Conservation (phyloP, 2,888 invertebrate genomes). For the Tiliacea citrago region DNA sequence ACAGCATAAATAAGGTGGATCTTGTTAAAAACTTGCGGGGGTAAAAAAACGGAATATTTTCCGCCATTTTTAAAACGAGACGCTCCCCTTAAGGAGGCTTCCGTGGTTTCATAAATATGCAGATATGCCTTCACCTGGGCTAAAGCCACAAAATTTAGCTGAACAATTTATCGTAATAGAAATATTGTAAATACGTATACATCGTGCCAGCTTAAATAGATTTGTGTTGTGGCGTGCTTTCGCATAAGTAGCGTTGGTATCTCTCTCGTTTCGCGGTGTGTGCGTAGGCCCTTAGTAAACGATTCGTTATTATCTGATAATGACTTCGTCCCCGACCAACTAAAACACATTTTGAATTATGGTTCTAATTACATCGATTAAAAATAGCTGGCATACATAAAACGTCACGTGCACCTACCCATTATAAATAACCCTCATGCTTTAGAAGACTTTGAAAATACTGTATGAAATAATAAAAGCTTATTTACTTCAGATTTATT, state of each 20-base stretch:
- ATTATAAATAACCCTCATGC: conserved; percentile 23
- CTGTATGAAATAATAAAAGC: conserved; percentile 1
- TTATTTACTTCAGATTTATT: conserved; percentile 14
- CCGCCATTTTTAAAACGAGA: conserved; percentile 86
- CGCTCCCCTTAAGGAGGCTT: conserved; percentile 87
- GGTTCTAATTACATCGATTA: conserved; percentile 59
- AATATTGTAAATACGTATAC: conserved; percentile 88
- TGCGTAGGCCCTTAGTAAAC: conserved; percentile 81
- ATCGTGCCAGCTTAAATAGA: conserved; percentile 85
- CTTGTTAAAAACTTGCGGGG: conserved; percentile 89
- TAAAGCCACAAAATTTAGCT: conserved; percentile 87
- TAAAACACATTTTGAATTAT: conserved; percentile 63
- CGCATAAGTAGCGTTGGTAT: conserved; percentile 83
- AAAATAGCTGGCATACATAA: conserved; percentile 45
- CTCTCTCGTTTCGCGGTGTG: conserved; percentile 78
- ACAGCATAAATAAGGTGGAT: conserved; percentile 88
- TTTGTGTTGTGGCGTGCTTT: conserved; percentile 85
- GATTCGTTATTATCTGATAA: conserved; percentile 82
- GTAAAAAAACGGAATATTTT: conserved; percentile 85
- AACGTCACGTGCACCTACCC: conserved; percentile 23
- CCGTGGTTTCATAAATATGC: conserved; percentile 89
- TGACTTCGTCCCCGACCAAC: conserved; percentile 67
- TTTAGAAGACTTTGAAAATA: conserved; percentile 22
- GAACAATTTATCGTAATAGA: conserved; percentile 89
- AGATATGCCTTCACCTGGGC: conserved; percentile 90